These are phyloP conservation scores for Vidua chalybeata DNA, from an alignment of 2,113 vertebrate genomes.

Conservation along the genomic window DNA sequence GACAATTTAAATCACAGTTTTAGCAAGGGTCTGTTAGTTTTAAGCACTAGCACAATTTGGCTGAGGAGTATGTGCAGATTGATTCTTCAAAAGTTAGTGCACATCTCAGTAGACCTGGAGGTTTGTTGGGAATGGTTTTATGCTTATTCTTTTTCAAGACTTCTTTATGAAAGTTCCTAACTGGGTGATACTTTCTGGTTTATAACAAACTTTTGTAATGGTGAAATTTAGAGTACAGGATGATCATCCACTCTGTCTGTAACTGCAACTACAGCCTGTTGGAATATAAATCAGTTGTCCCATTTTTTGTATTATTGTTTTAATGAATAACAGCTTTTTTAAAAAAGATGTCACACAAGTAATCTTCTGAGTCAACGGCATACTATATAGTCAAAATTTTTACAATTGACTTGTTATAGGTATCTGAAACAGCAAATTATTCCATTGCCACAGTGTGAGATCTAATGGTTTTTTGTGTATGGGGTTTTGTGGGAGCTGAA, in stretches of 20 bases:
- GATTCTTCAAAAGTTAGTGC: not conserved
- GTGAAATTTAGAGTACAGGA: not conserved
- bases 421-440: not conserved
- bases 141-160: not conserved
- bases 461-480: not conserved
- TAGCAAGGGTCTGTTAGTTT: not conserved
- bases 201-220: not conserved
- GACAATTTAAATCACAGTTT: slow-evolving; percentile 8
- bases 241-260: not conserved
- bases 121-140: not conserved
- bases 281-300: not conserved
- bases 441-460: not conserved
- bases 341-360: not conserved
- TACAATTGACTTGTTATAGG: not conserved
- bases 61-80: not conserved
- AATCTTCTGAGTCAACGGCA: not conserved
- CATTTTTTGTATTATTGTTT: not conserved
- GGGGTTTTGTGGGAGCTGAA: not conserved
- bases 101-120: not conserved
- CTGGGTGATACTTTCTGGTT: not conserved
- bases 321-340: not conserved
- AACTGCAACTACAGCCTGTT: not conserved
- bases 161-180: slow-evolving; percentile 6
- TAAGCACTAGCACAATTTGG: not conserved
- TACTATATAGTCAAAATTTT: not conserved